These are phyloP conservation scores for Frieseomelitta varia DNA, from an alignment of 1,140 invertebrate genomes.

Conservation along the genomic window DNA sequence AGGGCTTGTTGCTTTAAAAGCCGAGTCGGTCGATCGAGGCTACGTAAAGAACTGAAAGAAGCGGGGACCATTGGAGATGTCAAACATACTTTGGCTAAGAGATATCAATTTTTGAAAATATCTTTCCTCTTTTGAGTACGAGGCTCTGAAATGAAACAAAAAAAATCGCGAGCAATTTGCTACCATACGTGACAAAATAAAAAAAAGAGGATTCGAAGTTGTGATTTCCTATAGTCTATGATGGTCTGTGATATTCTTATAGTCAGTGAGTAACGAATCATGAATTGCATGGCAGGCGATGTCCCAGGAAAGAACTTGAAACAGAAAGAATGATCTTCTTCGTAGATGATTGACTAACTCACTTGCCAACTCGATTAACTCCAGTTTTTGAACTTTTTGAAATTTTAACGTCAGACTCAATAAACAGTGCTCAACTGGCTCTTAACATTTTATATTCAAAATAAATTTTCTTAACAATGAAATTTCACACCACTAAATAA, in stretches of 20 bases:
- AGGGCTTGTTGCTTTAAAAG: conserved; percentile 40
- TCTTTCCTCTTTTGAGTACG: background rate
- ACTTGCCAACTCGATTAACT: too few relatives aligned
- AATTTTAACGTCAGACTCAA: too few relatives aligned
- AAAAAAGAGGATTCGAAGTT: too few relatives aligned
- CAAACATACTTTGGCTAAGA: background rate
- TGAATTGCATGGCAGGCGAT: background rate
- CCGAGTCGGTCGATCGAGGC: conserved; percentile 20
- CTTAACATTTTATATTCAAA: too few relatives aligned
- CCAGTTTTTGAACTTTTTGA: too few relatives aligned
- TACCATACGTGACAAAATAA: too few relatives aligned
- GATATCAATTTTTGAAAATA: background rate
- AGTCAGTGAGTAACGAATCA: background rate
- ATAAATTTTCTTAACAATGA: too few relatives aligned
- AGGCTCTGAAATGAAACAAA: background rate
- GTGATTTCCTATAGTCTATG: too few relatives aligned
- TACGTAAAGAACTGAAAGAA: conserved; percentile 16
- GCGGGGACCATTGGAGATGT: background rate
- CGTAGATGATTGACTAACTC: too few relatives aligned
- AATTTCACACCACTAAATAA: too few relatives aligned
- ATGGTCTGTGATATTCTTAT: conserved; percentile 2
- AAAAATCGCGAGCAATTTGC: conserved; percentile 5
- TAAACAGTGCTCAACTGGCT: too few relatives aligned
- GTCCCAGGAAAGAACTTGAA: background rate
- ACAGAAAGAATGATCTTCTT: background rate